These are phyloP conservation scores for Villa cingulata DNA, from an alignment of 2,888 invertebrate genomes.

Conservation along the genomic window DNA sequence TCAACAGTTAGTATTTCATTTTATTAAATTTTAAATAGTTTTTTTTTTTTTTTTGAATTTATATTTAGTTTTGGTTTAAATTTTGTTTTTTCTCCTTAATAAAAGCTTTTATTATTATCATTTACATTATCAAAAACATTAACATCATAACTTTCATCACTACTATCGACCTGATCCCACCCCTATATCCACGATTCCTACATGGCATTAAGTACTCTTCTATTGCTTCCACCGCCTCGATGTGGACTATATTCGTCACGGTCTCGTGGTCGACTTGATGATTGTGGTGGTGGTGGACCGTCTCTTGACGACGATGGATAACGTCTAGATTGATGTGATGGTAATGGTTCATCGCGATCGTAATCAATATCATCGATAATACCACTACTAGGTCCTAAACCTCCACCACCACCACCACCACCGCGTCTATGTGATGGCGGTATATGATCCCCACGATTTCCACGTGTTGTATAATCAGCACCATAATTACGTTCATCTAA, in stretches of 20 bases:
- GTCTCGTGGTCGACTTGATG: conserved; percentile 21
- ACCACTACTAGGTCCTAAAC: conserved; percentile 15
- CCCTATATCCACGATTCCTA: conserved; percentile 41
- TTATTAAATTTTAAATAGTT: too few species aligned
- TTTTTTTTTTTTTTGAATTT: too few species aligned
- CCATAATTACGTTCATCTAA: conserved; percentile 32
- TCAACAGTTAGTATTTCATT: not conserved
- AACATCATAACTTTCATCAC: not conserved
- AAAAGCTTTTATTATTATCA: not conserved
- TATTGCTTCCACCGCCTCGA: conserved; percentile 38
- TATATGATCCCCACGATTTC: too few species aligned
- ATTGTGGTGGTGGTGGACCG: conserved; percentile 23
- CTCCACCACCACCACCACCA: conserved; percentile 17
- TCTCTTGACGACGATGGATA: conserved; percentile 16
- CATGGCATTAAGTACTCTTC: conserved; percentile 39
- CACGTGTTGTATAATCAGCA: conserved; percentile 27
- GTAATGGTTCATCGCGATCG: conserved; percentile 29
- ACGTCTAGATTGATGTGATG: conserved; percentile 13
- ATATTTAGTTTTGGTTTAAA: not conserved
- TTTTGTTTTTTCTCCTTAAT: not conserved
- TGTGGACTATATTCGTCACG: conserved; percentile 37
- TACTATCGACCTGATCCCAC: conserved; percentile 37
- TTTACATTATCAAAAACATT: not conserved
- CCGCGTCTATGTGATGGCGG: conserved; percentile 18
- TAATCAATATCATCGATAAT: conserved; percentile 30